phyloP scores from a whole-genome alignment of 2,888 invertebrate species.

The Tetragonula carbonaria region DNA sequence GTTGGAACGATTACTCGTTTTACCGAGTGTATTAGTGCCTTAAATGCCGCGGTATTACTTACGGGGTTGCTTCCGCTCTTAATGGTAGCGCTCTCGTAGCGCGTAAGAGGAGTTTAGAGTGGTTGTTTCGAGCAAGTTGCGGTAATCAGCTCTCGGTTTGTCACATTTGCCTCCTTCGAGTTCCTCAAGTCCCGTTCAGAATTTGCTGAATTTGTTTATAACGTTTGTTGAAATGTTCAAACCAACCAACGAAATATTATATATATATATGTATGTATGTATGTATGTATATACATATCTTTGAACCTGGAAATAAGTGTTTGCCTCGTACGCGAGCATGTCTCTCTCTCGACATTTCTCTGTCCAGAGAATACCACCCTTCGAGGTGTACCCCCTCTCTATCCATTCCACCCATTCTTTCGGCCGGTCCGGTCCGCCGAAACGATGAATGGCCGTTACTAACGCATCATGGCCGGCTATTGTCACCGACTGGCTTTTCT shows the following conservation, averaged over 20 bases:
- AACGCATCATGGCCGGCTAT: slow-evolving; percentile 79
- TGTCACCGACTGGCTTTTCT: slow-evolving; percentile 77
- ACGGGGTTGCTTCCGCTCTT: neutral
- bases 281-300: too few relatives aligned
- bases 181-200: too few relatives aligned
- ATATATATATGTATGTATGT: too few relatives aligned
- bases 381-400: slow-evolving; percentile 23
- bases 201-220: too few relatives aligned
- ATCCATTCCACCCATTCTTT: slow-evolving; percentile 53
- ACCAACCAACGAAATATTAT: too few relatives aligned
- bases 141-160: neutral
- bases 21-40: slow-evolving; percentile 5
- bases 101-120: neutral
- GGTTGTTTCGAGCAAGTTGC: neutral
- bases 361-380: slow-evolving; percentile 1
- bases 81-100: neutral
- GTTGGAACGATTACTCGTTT: slow-evolving; percentile 10
- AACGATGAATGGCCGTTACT: slow-evolving; percentile 78
- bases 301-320: too few relatives aligned
- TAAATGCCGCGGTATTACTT: neutral
- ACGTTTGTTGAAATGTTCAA: too few relatives aligned
- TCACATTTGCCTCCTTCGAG: too few relatives aligned
- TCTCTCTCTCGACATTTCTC: slow-evolving; percentile 1
- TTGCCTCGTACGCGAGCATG: too few relatives aligned
- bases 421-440: slow-evolving; percentile 38